Percentiles rank a stretch among this genome's conserved stretches.
phyloP scores from a whole-genome alignment of 2,113 vertebrate genomes.

The Vanacampus margaritifer region DNA sequence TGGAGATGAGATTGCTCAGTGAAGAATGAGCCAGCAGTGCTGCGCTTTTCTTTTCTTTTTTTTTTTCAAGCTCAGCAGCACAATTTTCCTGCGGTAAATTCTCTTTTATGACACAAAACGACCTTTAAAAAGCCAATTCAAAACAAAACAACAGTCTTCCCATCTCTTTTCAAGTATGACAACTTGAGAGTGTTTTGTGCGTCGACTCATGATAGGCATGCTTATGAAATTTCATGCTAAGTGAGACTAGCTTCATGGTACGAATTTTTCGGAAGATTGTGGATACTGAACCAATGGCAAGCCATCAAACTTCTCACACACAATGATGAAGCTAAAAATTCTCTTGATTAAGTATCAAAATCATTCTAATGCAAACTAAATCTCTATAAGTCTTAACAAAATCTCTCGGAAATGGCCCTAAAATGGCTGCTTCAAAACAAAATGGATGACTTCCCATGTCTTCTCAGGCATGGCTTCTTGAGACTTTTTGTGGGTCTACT shows the following conservation, averaged over 20 bases:
- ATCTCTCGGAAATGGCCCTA: too few species aligned
- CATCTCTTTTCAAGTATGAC: not conserved
- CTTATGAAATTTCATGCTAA: not conserved
- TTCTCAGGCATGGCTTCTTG: too few species aligned
- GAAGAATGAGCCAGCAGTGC: constrained; percentile 61
- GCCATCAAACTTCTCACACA: not conserved
- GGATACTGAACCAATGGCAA: not conserved
- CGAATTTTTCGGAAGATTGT: not conserved
- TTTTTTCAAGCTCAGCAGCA: constrained; percentile 23
- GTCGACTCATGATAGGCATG: not conserved
- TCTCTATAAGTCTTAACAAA: too few species aligned
- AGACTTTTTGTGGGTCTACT: not conserved
- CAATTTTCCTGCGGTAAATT: constrained; percentile 69
- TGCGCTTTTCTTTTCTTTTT: constrained; percentile 15
- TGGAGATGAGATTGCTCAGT: constrained; percentile 67
- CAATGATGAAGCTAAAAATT: not conserved
- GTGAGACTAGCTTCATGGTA: not conserved
- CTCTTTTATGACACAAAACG: not conserved
- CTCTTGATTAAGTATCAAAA: too few species aligned
- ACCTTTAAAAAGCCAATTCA: not conserved
- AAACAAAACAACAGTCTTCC: not conserved
- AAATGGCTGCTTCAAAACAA: too few species aligned
- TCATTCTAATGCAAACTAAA: too few species aligned
- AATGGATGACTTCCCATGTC: too few species aligned
- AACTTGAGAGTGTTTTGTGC: not conserved